Evolutionary conservation across 1,140 invertebrate genomes (phyloP).

Genomic region (Brachionus asplanchnoidis): DNA sequence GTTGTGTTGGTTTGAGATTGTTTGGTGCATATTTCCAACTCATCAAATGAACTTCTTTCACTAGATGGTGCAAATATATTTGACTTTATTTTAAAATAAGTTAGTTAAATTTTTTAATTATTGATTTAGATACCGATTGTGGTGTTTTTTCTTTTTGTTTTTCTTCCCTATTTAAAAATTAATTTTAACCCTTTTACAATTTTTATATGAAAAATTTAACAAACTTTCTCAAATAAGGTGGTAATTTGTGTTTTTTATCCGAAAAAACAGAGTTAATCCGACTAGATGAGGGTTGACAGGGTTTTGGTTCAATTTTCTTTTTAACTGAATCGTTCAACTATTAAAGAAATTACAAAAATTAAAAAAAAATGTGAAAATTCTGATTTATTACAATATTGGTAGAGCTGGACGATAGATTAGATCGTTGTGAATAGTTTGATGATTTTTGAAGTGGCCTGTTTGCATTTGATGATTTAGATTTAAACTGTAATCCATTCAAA

Average conservation of each 20-base stretch:
- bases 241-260: background rate
- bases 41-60: constrained; percentile 12
- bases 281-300: background rate
- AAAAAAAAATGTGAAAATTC: background rate
- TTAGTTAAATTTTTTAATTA: background rate
- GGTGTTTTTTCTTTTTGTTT: background rate
- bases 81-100: background rate
- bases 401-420: background rate
- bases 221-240: constrained; percentile 9
- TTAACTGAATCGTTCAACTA: background rate
- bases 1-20: background rate
- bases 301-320: background rate
- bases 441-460: background rate
- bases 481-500: constrained; percentile 10
- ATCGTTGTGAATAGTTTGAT: background rate
- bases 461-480: background rate
- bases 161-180: background rate
- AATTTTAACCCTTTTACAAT: background rate
- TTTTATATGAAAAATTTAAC: background rate
- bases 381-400: background rate
- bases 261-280: background rate
- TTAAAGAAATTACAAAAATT: background rate
- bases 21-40: background rate
- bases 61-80: constrained; percentile 4
- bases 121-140: background rate